Evolutionary conservation across 2,888 invertebrate species (phyloP).

Genomic region (Mythimna impura): DNA sequence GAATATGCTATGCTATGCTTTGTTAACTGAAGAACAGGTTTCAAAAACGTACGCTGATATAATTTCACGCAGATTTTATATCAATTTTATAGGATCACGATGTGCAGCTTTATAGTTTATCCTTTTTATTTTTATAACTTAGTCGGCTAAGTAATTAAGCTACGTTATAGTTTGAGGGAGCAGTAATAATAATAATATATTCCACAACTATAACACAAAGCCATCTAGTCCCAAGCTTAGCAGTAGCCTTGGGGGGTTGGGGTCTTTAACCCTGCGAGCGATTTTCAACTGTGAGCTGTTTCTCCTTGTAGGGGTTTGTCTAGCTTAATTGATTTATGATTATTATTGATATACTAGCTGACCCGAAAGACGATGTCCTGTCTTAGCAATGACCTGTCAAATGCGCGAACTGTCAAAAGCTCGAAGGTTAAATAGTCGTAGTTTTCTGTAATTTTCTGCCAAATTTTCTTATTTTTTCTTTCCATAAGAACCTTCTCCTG

Average conservation of each 20-base stretch:
- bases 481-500: too few species aligned
- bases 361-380: too few species aligned
- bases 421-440: too few species aligned
- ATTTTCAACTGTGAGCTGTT: background rate
- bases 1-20: too few species aligned
- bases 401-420: too few species aligned
- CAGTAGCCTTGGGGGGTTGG: slow-evolving; percentile 22
- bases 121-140: slow-evolving; percentile 26
- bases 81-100: slow-evolving; percentile 13
- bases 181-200: background rate
- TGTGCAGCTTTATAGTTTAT: background rate
- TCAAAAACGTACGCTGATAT: background rate
- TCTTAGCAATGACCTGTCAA: too few species aligned
- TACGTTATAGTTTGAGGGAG: slow-evolving; percentile 13
- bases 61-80: slow-evolving; percentile 10
- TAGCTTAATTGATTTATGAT: slow-evolving; percentile 8
- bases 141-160: slow-evolving; percentile 27
- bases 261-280: slow-evolving; percentile 13
- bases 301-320: slow-evolving; percentile 21
- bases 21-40: slow-evolving; percentile 18
- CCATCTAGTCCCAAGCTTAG: too few species aligned
- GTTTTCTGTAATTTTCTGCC: too few species aligned
- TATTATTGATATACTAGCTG: too few species aligned
- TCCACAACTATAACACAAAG: too few species aligned
- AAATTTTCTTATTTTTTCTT: too few species aligned